Evolutionary conservation across 2,797 vertebrate genomes (phyloP).

Genomic region (Protosalanx chinensis): DNA sequence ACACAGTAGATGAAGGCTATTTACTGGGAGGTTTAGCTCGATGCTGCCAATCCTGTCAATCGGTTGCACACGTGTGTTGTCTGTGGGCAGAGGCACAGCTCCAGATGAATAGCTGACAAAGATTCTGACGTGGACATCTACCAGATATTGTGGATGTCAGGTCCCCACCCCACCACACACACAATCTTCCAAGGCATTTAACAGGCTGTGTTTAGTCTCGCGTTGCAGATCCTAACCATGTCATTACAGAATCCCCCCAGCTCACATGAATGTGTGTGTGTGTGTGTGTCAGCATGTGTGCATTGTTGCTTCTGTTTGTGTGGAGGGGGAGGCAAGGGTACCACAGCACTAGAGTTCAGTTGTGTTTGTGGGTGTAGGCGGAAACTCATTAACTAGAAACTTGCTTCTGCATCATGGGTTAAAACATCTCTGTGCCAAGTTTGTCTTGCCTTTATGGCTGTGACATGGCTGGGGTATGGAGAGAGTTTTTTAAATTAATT

Average conservation of each 20-base stretch:
- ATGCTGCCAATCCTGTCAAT: conserved; percentile 3
- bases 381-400: background rate
- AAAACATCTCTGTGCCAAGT: conserved; percentile 23
- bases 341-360: background rate
- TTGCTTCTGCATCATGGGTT: background rate
- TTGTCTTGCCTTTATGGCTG: conserved; percentile 18
- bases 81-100: background rate
- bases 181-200: background rate
- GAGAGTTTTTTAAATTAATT: conserved; percentile 48
- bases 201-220: conserved; percentile 35
- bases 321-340: no score
- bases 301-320: no score
- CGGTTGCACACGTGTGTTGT: no score
- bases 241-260: conserved; percentile 18
- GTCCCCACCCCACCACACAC: background rate
- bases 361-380: background rate
- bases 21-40: background rate
- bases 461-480: conserved; percentile 18
- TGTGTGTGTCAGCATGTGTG: background rate
- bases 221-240: conserved; percentile 22
- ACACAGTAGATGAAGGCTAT: background rate
- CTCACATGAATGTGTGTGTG: conserved; percentile 12
- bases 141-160: background rate
- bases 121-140: no score
- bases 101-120: background rate